Evolutionary conservation across 2,888 invertebrate genomes (phyloP), one percentile per base, ranked within the genome.

Genomic region (Magallana nippona): DNA sequence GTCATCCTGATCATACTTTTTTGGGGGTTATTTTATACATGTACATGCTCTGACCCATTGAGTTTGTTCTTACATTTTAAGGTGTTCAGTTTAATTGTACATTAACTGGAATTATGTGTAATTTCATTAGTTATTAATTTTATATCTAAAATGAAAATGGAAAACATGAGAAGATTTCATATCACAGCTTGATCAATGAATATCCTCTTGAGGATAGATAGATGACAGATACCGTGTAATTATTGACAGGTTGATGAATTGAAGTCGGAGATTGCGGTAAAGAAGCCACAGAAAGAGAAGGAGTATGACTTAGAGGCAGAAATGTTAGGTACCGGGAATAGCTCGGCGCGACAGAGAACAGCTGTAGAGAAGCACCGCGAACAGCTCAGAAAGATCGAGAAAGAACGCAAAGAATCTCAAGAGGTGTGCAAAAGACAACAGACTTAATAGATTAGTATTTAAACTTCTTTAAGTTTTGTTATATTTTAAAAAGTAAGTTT

Each of bases 391-490:
- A 92, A 91, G 79, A 78, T 93, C 55, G 93, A 93, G 78, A 93
- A 91, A 84, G 94, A 94, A 71, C 88, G 92, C 62, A 93, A 92
- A 88, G 94, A 94, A 57, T 87, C 91, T 22, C 92, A 92, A 79
- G 93, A 93, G 91, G 93, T 93, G 22, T 27, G 57, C 3, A 22
- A 56, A 57, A 19, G 15, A 13, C 22, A 22, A 15, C 17, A 60
- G 17, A 60, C n/a, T 60, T n/a, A 15, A 60, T 60, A 60, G 17
- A n/a, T 17, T n/a, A n/a, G 17, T 60, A 60, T n/a, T n/a, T n/a
- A 60, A 15, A 8, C n/a, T 60, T n/a, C 60, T 2, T n/a, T n/a
- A n/a, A n/a, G n/a, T n/a, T n/a, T n/a, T n/a, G n/a, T n/a, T n/a
- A n/a, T n/a, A n/a, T n/a, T n/a, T n/a, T n/a, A n/a, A n/a, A n/a